Evolutionary conservation across 2,888 invertebrate genomes (phyloP), one percentile per base, ranked within the genome.

Genomic region (Dynastes hyllus): DNA sequence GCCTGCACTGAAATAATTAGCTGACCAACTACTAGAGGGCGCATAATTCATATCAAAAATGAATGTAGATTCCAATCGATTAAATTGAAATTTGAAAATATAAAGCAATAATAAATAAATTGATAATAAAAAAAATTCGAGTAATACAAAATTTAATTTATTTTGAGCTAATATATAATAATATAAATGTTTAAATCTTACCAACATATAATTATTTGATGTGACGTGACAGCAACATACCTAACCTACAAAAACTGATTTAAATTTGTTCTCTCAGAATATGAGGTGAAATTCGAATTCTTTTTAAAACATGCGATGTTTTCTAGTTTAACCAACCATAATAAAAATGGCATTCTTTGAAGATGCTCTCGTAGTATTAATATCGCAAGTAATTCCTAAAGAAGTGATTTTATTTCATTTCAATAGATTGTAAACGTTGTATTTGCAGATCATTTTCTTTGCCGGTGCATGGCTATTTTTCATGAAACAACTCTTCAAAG

Each of bases 401-500:
- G n/a, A 9, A 16, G 40, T 69, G 16, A 37, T 50, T 13, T 50
- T 6, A 61, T 67, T 29, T 63, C 5, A 16, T n/a, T 53, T 53
- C 32, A n/a, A 32, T 58, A 29, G 13, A 9, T 51, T 66, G 66
- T 40, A 45, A 67, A 40, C 55, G 66, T 27, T 71, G 51, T 67
- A 63, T 32, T 89, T 92, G 53, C 90, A 98, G 98, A 92, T 95
- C 76, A 89, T 97, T 76, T 99, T 99, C 90, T 99, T 99, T 89
- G 93, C 95, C 78, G 97, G 98, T 81, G 99, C 99, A 79, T 98
- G 98, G 97, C 93, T 99, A 80, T 99, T 99, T 90, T 99, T 99
- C 87, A 96, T 98, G 85, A 98, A 98, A 88, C 96, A 98, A 89
- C 91, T 99, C 66, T 99, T 99, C 88, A 93, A 96, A 82, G 97